Evolutionary conservation across 2,888 invertebrate species (phyloP), one percentile per base, ranked within the genome.

Genomic region (Pegoplata infirma): DNA sequence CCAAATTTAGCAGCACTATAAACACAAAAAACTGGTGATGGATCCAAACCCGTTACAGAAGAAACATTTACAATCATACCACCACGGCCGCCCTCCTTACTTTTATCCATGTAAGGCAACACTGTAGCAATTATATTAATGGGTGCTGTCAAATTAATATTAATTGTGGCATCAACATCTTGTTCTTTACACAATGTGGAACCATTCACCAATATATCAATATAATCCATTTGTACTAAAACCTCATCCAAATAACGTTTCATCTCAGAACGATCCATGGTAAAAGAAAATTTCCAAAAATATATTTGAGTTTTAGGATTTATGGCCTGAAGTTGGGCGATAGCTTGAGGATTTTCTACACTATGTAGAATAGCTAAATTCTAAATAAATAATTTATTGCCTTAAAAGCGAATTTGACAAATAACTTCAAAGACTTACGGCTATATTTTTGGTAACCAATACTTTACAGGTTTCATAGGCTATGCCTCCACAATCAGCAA

Each of bases 1-100:
- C 90, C 90, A 19, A 86, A 85, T 32, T 90, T 90, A 0, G 88
- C 84, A 7, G 88, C 90, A 61, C 86, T 84, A 76, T 90, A 90
- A 1, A 89, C 85, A 21, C 89, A 87, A 28, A 88, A 80, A 0
- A 83, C 83, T 0, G 86, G 81, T 10, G 82, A 77, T 2, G 85
- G 87, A 28, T 83, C 82, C 32, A 90, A 32, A 0, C 87, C 89
- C 0, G 86, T 82, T 0, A 86, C 84, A 0, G 90, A 90, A 0
- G 89, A 84, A 3, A 90, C 83, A 82, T 89, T 90, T 10, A 89
- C 84, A 67, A 90, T 88, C 25, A 89, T 82, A 0, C 89, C 90
- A 1, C 90, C 90, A 12, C 84, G 85, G 4, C 90, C 90, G 0
- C 44, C 46, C 0, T 87, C 85, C 64, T 87, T 86, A 56, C 86